Conservation (phyloP, 1,140 invertebrate species). For the Heterodera schachtii region DNA sequence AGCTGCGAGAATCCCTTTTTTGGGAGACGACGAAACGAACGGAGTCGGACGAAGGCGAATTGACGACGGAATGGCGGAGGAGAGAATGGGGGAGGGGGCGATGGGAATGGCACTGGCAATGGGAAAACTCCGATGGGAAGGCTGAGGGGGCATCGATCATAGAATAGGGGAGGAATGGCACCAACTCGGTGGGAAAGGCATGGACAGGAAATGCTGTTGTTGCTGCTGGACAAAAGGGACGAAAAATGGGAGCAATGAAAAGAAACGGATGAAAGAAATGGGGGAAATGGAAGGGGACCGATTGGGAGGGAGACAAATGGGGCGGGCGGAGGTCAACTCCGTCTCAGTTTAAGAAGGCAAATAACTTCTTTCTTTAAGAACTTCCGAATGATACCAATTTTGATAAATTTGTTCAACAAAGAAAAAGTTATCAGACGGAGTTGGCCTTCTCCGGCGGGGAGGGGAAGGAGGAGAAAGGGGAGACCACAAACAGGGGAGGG, state of each 20-base stretch:
- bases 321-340: too few relatives aligned
- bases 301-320: background rate
- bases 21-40: too few relatives aligned
- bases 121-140: background rate
- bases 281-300: background rate
- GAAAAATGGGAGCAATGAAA: background rate
- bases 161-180: background rate
- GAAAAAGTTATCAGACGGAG: too few relatives aligned
- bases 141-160: slow-evolving; percentile 2
- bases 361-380: too few relatives aligned
- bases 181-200: background rate
- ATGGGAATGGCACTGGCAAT: background rate
- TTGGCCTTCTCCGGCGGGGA: too few relatives aligned
- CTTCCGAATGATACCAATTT: too few relatives aligned
- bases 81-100: background rate
- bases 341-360: too few relatives aligned
- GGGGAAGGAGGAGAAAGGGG: too few relatives aligned
- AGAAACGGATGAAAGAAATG: background rate
- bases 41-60: background rate
- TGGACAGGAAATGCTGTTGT: background rate
- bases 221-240: background rate
- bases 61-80: too few relatives aligned
- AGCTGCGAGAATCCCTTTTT: background rate
- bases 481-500: background rate
- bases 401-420: too few relatives aligned